Base-by-base conservation (phyloP, 2,888 invertebrate species). In the Cistogaster globosa region DNA sequence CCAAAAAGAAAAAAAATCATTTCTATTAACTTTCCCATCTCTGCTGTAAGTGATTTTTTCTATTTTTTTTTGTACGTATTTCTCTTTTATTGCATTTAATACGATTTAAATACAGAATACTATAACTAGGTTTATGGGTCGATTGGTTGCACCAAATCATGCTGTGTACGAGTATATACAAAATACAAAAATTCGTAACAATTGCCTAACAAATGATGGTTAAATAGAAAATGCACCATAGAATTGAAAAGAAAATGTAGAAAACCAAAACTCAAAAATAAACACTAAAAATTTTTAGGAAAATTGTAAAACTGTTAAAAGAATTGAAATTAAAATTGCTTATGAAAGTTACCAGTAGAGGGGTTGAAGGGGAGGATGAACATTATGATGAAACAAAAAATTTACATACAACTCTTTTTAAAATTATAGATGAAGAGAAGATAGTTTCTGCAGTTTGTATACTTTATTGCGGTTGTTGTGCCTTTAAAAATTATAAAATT, bases 61-160 rank as follows among this genome's bases (percentile, higher is more conserved):
- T 53, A 2, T 58, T 69, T 65, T 38, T n/a, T 65, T 71, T 51
- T 65, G 18, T 63, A n/a, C 32, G 14, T 36, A 26, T 78, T 26
- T 9, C 18, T 8, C 38, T 75, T 65, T 75, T 75, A 75, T 76
- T 79, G 82, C 71, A 65, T 67, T 65, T 83, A 77, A 78, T 83
- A 78, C 76, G 78, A 58, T 77, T 74, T 71, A 77, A 58, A 83
- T 89, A 89, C 87, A 88, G 89, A 90, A 90, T 88, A 88, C 88
- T 89, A 90, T 89, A 91, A 91, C 91, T 91, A 88, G 91, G 91
- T 91, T 91, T 91, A 88, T 91, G 90, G 91, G 91, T 91, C 92
- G 91, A 91, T 91, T 91, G 91, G 90, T 90, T 91, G 90, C 91
- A 90, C 91, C 90, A 90, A 88, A 89, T 89, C 84, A 84, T 82